These are phyloP conservation scores for Phrynocephalus versicolor DNA, from an alignment of 2,113 vertebrate genomes.

Conservation along the genomic window DNA sequence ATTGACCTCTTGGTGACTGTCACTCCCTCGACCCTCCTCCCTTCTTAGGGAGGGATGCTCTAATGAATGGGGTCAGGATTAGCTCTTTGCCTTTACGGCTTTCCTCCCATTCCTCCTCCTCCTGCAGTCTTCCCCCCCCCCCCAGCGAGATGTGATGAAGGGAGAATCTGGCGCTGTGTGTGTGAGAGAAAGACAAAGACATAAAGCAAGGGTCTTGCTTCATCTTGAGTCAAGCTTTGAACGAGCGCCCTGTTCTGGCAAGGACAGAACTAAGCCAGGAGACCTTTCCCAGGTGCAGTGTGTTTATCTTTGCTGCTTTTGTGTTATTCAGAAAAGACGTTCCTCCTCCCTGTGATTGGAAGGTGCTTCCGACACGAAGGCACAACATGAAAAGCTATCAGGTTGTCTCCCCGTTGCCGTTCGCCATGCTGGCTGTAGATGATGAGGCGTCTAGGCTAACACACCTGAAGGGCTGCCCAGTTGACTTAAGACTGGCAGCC, in stretches of 20 bases:
- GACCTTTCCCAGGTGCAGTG: constrained; percentile 4
- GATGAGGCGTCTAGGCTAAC: background rate
- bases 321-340: background rate
- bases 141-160: background rate
- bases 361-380: background rate
- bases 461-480: background rate
- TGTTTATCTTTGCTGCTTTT: constrained; percentile 3
- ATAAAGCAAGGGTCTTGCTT: constrained; percentile 5
- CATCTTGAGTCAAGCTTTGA: constrained; percentile 34
- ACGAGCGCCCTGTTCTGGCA: constrained; percentile 1
- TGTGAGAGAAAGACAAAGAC: background rate
- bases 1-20: constrained; percentile 68
- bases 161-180: background rate
- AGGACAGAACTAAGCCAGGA: background rate
- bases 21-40: constrained; percentile 51
- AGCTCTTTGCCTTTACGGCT: constrained; percentile 2
- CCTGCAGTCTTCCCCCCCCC: background rate
- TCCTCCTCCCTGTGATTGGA: background rate
- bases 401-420: background rate
- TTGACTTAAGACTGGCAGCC: background rate
- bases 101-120: background rate
- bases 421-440: background rate
- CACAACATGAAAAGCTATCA: background rate
- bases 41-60: constrained; percentile 41
- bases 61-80: constrained; percentile 13